Evolutionary conservation across 2,113 vertebrate species (phyloP).

Genomic region (Chionomys nivalis): DNA sequence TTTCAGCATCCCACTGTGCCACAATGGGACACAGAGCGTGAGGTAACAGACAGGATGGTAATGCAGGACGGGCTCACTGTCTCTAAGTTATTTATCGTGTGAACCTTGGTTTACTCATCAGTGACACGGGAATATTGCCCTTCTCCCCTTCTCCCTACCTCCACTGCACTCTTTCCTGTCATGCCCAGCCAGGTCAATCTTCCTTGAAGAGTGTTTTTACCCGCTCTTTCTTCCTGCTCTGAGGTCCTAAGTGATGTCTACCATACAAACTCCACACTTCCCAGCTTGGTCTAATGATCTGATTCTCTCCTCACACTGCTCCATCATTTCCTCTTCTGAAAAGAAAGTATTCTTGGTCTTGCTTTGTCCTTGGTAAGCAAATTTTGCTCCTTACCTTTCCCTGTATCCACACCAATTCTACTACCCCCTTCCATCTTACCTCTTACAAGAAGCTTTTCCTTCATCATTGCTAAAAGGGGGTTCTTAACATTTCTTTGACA

Average conservation of each 20-base stretch:
- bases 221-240: not conserved
- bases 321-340: constrained; percentile 2
- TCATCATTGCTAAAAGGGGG: not conserved
- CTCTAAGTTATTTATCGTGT: not conserved
- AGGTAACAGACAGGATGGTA: not conserved
- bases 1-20: not conserved
- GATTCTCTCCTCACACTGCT: not conserved
- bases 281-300: not conserved
- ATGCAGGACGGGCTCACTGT: not conserved
- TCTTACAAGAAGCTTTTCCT: not conserved
- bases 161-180: not conserved
- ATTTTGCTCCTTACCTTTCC: not conserved
- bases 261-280: not conserved
- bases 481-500: not conserved
- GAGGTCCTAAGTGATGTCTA: not conserved
- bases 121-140: not conserved
- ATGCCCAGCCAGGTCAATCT: not conserved
- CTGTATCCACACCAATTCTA: not conserved
- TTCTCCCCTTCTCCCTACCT: not conserved
- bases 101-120: not conserved
- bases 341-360: not conserved
- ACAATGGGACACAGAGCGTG: not conserved
- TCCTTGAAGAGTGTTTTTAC: not conserved
- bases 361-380: not conserved
- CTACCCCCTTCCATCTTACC: not conserved